Evolutionary conservation across 2,113 vertebrate genomes (phyloP).

Genomic region (Monopterus albus): DNA sequence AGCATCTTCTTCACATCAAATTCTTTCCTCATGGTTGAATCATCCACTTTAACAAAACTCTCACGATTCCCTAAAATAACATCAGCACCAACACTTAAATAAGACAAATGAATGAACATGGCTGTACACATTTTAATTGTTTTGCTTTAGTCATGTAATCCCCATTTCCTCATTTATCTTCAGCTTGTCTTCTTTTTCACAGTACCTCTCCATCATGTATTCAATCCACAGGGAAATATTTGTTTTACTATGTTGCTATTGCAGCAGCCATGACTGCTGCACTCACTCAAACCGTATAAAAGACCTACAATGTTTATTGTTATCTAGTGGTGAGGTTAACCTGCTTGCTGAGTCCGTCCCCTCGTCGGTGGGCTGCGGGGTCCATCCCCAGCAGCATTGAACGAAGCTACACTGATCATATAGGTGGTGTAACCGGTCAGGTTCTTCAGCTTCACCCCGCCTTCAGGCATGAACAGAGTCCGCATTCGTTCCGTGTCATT

Average conservation of each 20-base stretch:
- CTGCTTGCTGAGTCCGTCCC: constrained; percentile 94
- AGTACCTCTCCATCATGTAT: constrained; percentile 14
- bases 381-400: constrained; percentile 94
- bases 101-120: constrained; percentile 43
- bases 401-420: constrained; percentile 92
- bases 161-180: constrained; percentile 28
- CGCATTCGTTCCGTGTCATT: constrained; percentile 88
- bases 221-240: constrained; percentile 24
- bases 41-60: constrained; percentile 39
- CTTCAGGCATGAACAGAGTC: constrained; percentile 93
- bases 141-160: constrained; percentile 33
- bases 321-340: constrained; percentile 66
- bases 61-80: constrained; percentile 36
- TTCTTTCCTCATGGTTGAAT: constrained; percentile 51
- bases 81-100: constrained; percentile 34
- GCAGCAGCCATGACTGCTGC: background rate
- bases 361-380: constrained; percentile 87
- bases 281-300: background rate
- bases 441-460: constrained; percentile 92
- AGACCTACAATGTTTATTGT: background rate
- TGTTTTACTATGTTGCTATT: background rate
- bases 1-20: constrained; percentile 62
- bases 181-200: constrained; percentile 11
- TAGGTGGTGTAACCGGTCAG: constrained; percentile 95
- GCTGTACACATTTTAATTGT: constrained; percentile 19